A percentile compares a stretch with the other conserved stretches of the same genome.
These are phyloP conservation scores for Damaliscus lunatus DNA, from an alignment of 2,113 vertebrate genomes.

Conservation along the genomic window DNA sequence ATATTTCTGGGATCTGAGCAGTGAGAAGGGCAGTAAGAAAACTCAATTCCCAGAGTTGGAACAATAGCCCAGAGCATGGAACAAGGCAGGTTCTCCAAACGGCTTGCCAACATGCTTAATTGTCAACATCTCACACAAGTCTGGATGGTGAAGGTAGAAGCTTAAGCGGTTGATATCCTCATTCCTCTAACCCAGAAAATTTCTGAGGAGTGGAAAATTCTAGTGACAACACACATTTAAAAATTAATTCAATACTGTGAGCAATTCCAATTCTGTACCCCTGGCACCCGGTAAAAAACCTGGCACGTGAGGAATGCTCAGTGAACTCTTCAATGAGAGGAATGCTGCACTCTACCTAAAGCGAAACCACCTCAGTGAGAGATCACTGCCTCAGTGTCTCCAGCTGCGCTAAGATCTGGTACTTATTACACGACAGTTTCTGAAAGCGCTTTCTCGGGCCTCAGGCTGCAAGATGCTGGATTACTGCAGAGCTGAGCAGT, in stretches of 20 bases:
- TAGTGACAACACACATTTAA: neutral
- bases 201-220: conserved; percentile 17
- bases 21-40: neutral
- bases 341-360: neutral
- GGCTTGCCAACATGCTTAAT: neutral
- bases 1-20: neutral
- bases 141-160: neutral
- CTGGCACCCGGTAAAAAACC: neutral
- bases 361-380: neutral
- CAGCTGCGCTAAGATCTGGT: neutral
- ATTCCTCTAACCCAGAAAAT: neutral
- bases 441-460: neutral
- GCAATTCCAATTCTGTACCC: neutral
- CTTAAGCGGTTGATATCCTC: neutral
- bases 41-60: neutral
- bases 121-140: neutral
- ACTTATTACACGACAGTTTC: neutral
- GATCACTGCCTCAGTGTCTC: neutral
- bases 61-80: neutral
- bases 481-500: neutral
- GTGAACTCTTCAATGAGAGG: neutral
- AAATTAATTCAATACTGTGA: conserved; percentile 3
- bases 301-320: neutral
- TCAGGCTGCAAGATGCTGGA: neutral
- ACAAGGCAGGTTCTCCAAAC: neutral